phyloP scores from a whole-genome alignment of 37 sponge, comb jelly and placozoan species.

The Dysidea cf. avara region DNA sequence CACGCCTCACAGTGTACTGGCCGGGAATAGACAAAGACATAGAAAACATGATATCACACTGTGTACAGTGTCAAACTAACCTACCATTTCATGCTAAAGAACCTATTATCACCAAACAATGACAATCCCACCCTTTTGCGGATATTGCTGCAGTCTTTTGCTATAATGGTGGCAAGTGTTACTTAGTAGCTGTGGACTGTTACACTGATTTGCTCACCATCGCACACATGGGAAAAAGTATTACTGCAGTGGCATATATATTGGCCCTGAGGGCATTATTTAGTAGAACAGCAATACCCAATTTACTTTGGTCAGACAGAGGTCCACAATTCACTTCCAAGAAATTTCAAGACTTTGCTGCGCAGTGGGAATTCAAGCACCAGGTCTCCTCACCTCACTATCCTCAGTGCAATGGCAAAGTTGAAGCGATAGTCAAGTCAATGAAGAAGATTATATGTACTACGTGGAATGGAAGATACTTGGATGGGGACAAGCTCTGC shows the following conservation, averaged over 20 bases:
- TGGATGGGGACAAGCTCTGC: no score
- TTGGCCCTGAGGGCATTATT: not conserved
- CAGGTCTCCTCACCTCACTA: not conserved
- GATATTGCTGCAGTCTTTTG: not conserved
- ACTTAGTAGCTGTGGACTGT: constrained; percentile 1
- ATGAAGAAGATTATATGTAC: no score
- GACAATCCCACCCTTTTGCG: constrained; percentile 7
- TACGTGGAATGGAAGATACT: not conserved
- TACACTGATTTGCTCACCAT: constrained; percentile 7
- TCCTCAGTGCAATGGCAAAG: constrained; percentile 2
- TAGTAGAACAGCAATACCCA: not conserved
- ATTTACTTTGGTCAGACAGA: not conserved
- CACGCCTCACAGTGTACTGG: no score
- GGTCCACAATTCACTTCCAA: constrained; percentile 1
- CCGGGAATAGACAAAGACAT: no score
- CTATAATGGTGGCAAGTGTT: constrained; percentile 1
- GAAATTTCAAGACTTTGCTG: not conserved
- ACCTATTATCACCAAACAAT: constrained; percentile 4
- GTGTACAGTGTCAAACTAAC: no score
- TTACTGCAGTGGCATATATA: not conserved
- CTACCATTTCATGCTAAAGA: constrained; percentile 16
- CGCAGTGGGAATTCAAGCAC: constrained; percentile 1
- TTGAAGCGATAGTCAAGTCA: no score
- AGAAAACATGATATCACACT: no score
- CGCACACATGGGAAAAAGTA: not conserved